phyloP scores from a whole-genome alignment of 2,797 vertebrate species.

The Peromyscus melanophrys region DNA sequence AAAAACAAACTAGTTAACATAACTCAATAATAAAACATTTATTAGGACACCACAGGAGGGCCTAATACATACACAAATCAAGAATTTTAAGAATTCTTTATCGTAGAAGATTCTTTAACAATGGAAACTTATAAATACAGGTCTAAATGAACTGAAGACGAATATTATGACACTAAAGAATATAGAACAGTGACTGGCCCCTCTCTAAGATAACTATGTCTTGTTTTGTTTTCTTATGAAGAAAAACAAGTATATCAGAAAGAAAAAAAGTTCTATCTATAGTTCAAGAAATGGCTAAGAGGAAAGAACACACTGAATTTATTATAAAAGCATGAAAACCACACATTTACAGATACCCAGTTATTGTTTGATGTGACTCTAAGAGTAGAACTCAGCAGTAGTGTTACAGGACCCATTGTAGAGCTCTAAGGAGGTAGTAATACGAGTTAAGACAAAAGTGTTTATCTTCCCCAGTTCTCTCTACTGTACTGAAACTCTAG shows the following conservation, averaged over 20 bases:
- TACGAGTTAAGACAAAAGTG: background rate
- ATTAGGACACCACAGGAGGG: background rate
- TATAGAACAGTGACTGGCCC: background rate
- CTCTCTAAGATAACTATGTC: background rate
- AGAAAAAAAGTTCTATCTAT: constrained; percentile 1
- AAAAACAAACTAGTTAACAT: constrained; percentile 16
- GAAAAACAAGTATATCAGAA: constrained; percentile 24
- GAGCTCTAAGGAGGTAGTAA: background rate
- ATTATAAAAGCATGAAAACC: background rate
- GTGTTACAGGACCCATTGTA: background rate
- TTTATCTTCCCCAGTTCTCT: background rate
- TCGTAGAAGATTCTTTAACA: background rate
- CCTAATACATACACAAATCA: background rate
- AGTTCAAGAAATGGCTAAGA: background rate
- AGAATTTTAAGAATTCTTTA: constrained; percentile 10
- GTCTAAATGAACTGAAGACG: background rate
- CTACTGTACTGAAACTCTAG: background rate
- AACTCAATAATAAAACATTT: background rate
- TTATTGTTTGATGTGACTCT: constrained; percentile 9
- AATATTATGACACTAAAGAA: constrained; percentile 16
- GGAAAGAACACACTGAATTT: background rate
- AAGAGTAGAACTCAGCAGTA: background rate
- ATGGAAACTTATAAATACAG: background rate
- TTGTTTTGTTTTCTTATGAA: constrained; percentile 31
- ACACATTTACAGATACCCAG: constrained; percentile 16